Percentiles rank a stretch among this genome's conserved stretches.
These are phyloP conservation scores for Hirtodrosophila trivittata DNA, from an alignment of 2,888 invertebrate species.

Conservation along the genomic window DNA sequence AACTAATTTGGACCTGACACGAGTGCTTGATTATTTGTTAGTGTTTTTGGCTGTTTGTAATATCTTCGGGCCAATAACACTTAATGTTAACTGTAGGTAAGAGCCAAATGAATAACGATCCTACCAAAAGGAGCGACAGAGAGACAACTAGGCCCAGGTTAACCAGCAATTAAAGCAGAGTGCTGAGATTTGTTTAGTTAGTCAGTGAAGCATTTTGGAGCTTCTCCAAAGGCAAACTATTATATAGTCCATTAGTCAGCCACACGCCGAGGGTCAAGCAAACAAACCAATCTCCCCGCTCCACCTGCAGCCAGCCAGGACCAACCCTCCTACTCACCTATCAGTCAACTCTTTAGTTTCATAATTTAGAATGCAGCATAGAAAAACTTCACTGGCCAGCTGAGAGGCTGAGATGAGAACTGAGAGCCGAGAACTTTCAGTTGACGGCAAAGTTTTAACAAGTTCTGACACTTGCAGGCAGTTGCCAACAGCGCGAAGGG, in stretches of 20 bases:
- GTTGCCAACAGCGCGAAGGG: not conserved
- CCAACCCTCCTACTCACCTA: conserved; percentile 5
- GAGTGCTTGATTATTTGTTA: conserved; percentile 73
- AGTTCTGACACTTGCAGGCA: conserved; percentile 77
- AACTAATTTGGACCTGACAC: conserved; percentile 69
- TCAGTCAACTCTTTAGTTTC: conserved; percentile 50
- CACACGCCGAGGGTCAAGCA: conserved; percentile 32
- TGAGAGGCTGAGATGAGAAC: not conserved
- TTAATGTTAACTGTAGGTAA: conserved; percentile 55
- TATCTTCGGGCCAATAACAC: conserved; percentile 67
- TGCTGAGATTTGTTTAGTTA: conserved; percentile 31
- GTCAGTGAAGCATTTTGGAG: conserved; percentile 15
- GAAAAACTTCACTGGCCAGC: conserved; percentile 21
- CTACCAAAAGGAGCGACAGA: conserved; percentile 4
- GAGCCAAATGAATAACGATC: conserved; percentile 6
- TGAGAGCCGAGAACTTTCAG: conserved; percentile 33
- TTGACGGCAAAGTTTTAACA: conserved; percentile 78
- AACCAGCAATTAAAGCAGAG: conserved; percentile 58
- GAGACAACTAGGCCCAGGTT: conserved; percentile 13
- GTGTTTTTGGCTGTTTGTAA: conserved; percentile 40
- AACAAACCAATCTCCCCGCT: conserved; percentile 15
- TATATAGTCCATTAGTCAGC: conserved; percentile 72
- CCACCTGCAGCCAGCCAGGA: not conserved
- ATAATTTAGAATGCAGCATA: conserved; percentile 62
- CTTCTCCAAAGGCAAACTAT: conserved; percentile 51